These are phyloP conservation scores for fruit fly (Drosophila melanogaster) DNA, from an alignment of 1,140 invertebrate genomes.

Conservation along the genomic window DNA sequence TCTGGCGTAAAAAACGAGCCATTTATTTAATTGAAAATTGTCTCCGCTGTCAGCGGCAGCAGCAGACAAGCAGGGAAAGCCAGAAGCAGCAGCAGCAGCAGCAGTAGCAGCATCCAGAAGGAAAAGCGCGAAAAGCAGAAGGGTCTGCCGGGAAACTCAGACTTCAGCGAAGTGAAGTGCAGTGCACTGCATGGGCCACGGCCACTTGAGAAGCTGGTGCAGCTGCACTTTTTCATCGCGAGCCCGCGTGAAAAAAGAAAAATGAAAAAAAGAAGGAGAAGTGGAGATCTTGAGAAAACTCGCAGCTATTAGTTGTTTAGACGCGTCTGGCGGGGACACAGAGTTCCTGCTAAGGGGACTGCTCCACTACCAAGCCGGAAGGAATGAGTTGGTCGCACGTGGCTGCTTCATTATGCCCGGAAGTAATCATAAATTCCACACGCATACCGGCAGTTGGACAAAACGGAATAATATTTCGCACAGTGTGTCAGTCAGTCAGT, in stretches of 20 bases:
- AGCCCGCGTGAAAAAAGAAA: conserved; percentile 12
- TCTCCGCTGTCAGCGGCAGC: conserved; percentile 73
- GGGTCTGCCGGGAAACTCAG: conserved; percentile 23
- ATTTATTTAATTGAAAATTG: conserved; percentile 82
- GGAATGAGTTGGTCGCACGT: conserved; percentile 54
- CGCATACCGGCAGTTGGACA: conserved; percentile 53
- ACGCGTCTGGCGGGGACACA: conserved; percentile 57
- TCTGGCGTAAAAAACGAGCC: conserved; percentile 64
- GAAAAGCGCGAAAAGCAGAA: conserved; percentile 47
- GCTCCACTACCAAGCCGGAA: background rate
- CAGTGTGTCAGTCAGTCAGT: conserved; percentile 44
- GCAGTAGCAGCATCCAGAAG: conserved; percentile 6
- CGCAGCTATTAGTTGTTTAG: conserved; percentile 71
- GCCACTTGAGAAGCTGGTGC: conserved; percentile 49
- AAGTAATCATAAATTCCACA: conserved; percentile 80
- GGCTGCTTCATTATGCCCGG: conserved; percentile 76
- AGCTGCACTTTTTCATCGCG: conserved; percentile 62
- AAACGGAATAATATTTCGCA: conserved; percentile 57
- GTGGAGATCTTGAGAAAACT: conserved; percentile 66
- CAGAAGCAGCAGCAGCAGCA: conserved; percentile 4
- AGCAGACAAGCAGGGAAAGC: conserved; percentile 20
- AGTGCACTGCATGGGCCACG: conserved; percentile 13
- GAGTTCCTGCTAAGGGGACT: background rate
- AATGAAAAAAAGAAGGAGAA: conserved; percentile 11
- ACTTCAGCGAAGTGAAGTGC: conserved; percentile 12